Conservation (phyloP, 2,113 vertebrate genomes). For the Morone chrysops region DNA sequence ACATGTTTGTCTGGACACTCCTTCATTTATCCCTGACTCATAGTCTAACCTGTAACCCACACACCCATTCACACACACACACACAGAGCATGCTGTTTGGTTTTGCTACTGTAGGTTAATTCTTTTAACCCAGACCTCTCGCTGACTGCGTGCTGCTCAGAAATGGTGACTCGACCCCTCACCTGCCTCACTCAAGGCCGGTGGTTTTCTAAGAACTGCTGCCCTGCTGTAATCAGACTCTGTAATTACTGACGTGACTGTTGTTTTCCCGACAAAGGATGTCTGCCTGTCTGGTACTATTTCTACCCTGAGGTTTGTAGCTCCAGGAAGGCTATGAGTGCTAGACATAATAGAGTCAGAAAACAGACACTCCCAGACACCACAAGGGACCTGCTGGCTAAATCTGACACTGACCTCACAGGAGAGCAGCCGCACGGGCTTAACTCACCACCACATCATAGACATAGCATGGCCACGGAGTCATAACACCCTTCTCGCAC, state of each 20-base stretch:
- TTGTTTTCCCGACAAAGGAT: conserved; percentile 82
- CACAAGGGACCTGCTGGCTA: conserved; percentile 84
- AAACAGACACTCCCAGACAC: conserved; percentile 87
- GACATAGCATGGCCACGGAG: conserved; percentile 75
- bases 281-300: conserved; percentile 82
- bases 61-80: conserved; percentile 18
- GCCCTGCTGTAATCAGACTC: conserved; percentile 76
- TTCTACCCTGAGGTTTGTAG: conserved; percentile 83
- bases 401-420: conserved; percentile 83
- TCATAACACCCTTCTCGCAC: conserved; percentile 76
- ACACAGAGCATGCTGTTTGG: conserved; percentile 21
- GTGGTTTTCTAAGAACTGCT: conserved; percentile 63
- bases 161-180: conserved; percentile 56
- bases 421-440: conserved; percentile 76
- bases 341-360: conserved; percentile 87
- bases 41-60: conserved; percentile 66
- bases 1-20: conserved; percentile 68
- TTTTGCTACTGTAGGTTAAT: conserved; percentile 58
- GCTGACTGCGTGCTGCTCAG: conserved; percentile 29
- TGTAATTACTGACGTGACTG: conserved; percentile 79
- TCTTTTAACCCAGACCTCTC: conserved; percentile 60
- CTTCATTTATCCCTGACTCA: conserved; percentile 59
- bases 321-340: conserved; percentile 82
- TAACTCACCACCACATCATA: conserved; percentile 83
- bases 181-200: conserved; percentile 68